Base-by-base conservation (phyloP, 2,888 invertebrate genomes). In the Protonemura montana region DNA sequence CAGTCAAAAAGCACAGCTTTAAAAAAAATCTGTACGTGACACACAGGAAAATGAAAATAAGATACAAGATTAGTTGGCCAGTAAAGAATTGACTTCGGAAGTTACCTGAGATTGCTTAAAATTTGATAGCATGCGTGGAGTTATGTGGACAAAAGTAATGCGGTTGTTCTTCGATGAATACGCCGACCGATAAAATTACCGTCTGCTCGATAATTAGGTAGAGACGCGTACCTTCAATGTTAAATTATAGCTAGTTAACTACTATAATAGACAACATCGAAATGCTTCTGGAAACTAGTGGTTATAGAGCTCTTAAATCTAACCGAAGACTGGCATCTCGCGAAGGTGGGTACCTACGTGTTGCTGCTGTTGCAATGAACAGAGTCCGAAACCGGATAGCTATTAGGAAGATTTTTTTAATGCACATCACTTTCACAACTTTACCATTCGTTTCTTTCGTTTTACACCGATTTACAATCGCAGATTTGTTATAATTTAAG, bases 191-290 rank as follows among this genome's bases (percentile, higher is more conserved):
- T 84, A 76, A 84, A 59, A 59, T 84, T 76, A 26, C 84, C 26
- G 29, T 28, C 28, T 81, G n/a, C 81, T 28, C 84, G 84, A 76
- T 84, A 84, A 84, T 84, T 84, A 83, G 83, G 59, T 83, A 76
- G 27, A 27, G 76, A 59, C 41, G 59, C 81, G n/a, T n/a, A 27
- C 27, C 28, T 83, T 26, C 82, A 41, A 59, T 76, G 84, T 59
- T 84, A 76, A 84, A 84, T 84, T 84, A 84, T 84, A 84, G 76
- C 21, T 59, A 59, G 35, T 35, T 83, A 83, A 83, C 83, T 83
- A 76, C 84, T 84, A 84, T 76, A 28, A 84, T 84, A 84, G 84
- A 84, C 76, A 84, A 26, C 6, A 84, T 84, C 84, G 84, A 30
- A 42, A 29, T 84, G 84, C 84, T 84, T 27, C 84, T 84, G 84